phyloP scores from a whole-genome alignment of 2,888 invertebrate genomes.

The Protodeltote pygarga region DNA sequence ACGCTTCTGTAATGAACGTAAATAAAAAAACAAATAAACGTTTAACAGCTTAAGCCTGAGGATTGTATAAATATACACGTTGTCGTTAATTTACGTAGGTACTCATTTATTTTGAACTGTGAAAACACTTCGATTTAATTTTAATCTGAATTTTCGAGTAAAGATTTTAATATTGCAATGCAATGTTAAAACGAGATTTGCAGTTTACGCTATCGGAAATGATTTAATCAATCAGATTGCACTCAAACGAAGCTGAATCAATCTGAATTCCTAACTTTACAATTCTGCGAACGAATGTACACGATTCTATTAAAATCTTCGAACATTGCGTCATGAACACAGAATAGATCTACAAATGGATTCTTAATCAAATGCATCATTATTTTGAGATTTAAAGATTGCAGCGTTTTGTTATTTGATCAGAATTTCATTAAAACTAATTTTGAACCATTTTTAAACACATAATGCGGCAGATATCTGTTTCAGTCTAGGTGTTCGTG shows the following conservation, averaged over 20 bases:
- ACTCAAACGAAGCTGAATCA: slow-evolving; percentile 33
- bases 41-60: slow-evolving; percentile 23
- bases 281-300: slow-evolving; percentile 23
- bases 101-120: slow-evolving; percentile 28
- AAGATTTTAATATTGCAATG: neutral
- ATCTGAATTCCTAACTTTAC: slow-evolving; percentile 41
- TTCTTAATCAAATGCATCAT: neutral
- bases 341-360: slow-evolving; percentile 6
- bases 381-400: too few species aligned
- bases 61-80: slow-evolving; percentile 30
- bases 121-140: slow-evolving; percentile 30
- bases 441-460: too few species aligned
- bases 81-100: slow-evolving; percentile 32
- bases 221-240: slow-evolving; percentile 43
- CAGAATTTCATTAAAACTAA: too few species aligned
- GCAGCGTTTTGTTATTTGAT: too few species aligned
- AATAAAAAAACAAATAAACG: slow-evolving; percentile 24
- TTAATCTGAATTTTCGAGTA: slow-evolving; percentile 8
- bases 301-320: slow-evolving; percentile 16
- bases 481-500: too few species aligned
- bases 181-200: slow-evolving; percentile 6
- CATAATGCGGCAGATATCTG: too few species aligned
- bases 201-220: slow-evolving; percentile 19
- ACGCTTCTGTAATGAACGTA: slow-evolving; percentile 43
- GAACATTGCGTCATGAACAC: slow-evolving; percentile 20